Conservation (phyloP, 2,113 vertebrate genomes). For the Alexandromys fortis region DNA sequence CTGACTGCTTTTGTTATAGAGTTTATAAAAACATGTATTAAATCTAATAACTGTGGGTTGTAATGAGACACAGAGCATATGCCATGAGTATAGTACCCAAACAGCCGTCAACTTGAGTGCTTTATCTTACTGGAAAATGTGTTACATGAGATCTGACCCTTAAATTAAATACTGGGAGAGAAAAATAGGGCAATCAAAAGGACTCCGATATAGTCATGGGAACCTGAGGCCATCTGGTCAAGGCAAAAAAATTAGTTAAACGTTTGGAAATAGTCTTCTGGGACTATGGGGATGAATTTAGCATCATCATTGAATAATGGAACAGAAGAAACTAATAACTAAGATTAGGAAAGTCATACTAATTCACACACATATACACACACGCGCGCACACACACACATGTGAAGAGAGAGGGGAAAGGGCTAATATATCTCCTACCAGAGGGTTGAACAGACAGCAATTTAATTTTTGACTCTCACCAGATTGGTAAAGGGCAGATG, state of each 20-base stretch:
- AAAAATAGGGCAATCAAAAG: slow-evolving; percentile 86
- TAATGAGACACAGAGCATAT: slow-evolving; percentile 84
- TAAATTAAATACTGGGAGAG: slow-evolving; percentile 85
- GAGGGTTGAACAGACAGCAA: neutral
- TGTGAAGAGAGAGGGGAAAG: no score
- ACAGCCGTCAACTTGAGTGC: slow-evolving; percentile 79
- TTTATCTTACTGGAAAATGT: slow-evolving; percentile 84
- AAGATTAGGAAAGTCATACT: no score
- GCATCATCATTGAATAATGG: slow-evolving; percentile 67
- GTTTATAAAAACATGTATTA: slow-evolving; percentile 84
- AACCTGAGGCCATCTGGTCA: slow-evolving; percentile 86
- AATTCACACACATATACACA: no score
- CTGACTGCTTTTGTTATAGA: slow-evolving; percentile 74
- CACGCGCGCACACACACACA: no score
- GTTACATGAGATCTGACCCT: slow-evolving; percentile 86
- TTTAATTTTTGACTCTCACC: neutral
- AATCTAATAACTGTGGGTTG: slow-evolving; percentile 83
- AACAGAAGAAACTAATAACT: slow-evolving; percentile 64
- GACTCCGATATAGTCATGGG: slow-evolving; percentile 82
- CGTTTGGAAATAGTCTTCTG: slow-evolving; percentile 84
- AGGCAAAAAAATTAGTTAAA: slow-evolving; percentile 86
- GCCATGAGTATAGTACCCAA: slow-evolving; percentile 83
- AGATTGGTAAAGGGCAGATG: slow-evolving; percentile 51
- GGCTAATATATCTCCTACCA: neutral
- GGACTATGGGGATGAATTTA: slow-evolving; percentile 79